Conservation (phyloP, 2,797 vertebrate species). For the Rhyacichthys aspro region DNA sequence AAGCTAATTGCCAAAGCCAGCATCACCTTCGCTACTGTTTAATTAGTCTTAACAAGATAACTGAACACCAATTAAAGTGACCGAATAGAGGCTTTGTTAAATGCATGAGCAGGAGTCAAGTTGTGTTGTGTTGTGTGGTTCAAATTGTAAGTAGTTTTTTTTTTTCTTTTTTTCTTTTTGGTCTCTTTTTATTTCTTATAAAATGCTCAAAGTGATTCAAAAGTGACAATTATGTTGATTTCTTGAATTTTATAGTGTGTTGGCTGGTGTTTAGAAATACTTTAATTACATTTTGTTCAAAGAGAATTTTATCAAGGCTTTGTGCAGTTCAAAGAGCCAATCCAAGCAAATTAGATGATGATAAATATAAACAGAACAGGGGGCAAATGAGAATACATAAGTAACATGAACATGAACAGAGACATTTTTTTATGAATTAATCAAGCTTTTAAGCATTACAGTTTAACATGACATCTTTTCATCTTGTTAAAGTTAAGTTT, state of each 20-base stretch:
- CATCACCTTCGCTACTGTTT: constrained; percentile 87
- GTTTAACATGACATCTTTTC: too few relatives aligned
- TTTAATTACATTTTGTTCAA: neutral
- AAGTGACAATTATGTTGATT: neutral
- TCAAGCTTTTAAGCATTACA: too few relatives aligned
- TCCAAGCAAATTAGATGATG: constrained; percentile 2
- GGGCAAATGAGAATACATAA: neutral
- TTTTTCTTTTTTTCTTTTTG: neutral
- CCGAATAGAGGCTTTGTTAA: constrained; percentile 28
- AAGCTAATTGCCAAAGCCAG: constrained; percentile 90
- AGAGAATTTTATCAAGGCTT: neutral
- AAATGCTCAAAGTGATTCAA: neutral
- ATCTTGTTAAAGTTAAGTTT: neutral
- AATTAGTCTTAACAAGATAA: constrained; percentile 69
- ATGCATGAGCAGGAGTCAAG: constrained; percentile 9
- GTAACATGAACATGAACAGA: neutral
- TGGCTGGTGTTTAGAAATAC: neutral
- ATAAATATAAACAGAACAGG: neutral
- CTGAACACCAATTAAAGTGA: constrained; percentile 67
- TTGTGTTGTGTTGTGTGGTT: neutral
- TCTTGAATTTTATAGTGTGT: neutral
- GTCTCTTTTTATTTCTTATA: too few relatives aligned
- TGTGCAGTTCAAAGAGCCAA: neutral
- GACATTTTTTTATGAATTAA: too few relatives aligned
- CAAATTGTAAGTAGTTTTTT: neutral